A percentile compares a stretch with the other conserved stretches of the same genome.
These are phyloP conservation scores for Atractosteus spatula DNA, from an alignment of 2,113 vertebrate species.

Conservation along the genomic window DNA sequence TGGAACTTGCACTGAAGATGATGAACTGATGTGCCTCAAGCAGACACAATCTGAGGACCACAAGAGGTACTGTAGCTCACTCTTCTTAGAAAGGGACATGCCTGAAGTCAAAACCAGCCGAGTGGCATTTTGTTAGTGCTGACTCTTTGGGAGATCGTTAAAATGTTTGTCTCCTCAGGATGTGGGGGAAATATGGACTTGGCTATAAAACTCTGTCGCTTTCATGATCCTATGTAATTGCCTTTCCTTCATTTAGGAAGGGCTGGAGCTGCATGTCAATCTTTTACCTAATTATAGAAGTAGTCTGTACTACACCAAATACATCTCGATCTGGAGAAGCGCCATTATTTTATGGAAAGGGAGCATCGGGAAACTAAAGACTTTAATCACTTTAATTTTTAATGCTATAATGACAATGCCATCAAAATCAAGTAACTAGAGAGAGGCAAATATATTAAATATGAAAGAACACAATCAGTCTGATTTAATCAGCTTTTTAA, in stretches of 20 bases:
- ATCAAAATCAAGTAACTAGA: slow-evolving; percentile 54
- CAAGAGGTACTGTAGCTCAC: too few species aligned
- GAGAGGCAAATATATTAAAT: slow-evolving; percentile 36
- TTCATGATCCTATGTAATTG: slow-evolving; percentile 39
- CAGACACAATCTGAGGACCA: too few species aligned
- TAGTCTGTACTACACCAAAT: slow-evolving; percentile 32
- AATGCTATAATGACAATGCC: slow-evolving; percentile 52
- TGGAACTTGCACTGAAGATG: too few species aligned
- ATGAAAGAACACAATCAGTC: slow-evolving; percentile 16
- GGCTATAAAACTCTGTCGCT: slow-evolving; percentile 24
- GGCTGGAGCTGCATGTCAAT: slow-evolving; percentile 48
- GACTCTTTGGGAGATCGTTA: not conserved
- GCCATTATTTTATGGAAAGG: slow-evolving; percentile 20
- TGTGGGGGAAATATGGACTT: slow-evolving; percentile 19
- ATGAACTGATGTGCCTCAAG: too few species aligned
- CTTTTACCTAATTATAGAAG: slow-evolving; percentile 59
- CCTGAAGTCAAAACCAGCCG: not conserved
- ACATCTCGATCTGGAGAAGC: slow-evolving; percentile 32
- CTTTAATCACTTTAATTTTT: slow-evolving; percentile 41
- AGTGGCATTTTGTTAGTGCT: slow-evolving; percentile 11
- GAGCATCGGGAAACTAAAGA: slow-evolving; percentile 35
- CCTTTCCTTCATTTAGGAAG: slow-evolving; percentile 44
- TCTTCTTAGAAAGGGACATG: not conserved
- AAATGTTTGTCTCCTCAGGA: slow-evolving; percentile 13
- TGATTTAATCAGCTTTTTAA: too few species aligned